Evolutionary conservation across 1,140 invertebrate genomes (phyloP).

Genomic region (Papilio polyxenes): DNA sequence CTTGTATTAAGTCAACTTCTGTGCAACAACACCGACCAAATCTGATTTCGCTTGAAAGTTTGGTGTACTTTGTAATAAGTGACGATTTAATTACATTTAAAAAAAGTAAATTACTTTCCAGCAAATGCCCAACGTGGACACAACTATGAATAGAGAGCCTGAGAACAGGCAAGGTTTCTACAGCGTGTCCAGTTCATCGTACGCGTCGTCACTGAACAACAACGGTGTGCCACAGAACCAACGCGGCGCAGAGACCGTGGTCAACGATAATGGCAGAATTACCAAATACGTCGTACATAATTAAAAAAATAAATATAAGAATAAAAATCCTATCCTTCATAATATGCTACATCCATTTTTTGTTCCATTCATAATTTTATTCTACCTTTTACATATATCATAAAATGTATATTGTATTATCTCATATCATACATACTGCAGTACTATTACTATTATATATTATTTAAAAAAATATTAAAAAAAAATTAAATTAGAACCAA

Average conservation of each 20-base stretch:
- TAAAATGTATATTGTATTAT: neutral
- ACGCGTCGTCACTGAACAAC: constrained; percentile 80
- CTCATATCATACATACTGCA: neutral
- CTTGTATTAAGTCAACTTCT: too few species aligned
- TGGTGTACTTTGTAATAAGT: neutral
- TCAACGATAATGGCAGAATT: constrained; percentile 87
- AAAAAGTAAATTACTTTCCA: constrained; percentile 57
- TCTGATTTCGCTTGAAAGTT: constrained; percentile 19
- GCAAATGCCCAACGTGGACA: constrained; percentile 82
- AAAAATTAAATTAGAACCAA: neutral
- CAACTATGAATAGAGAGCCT: constrained; percentile 75
- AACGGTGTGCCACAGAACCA: constrained; percentile 82
- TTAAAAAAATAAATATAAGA: constrained; percentile 49
- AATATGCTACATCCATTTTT: neutral
- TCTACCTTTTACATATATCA: neutral
- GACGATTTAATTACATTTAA: neutral
- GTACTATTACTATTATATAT: neutral
- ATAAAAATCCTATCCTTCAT: neutral
- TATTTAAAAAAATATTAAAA: neutral
- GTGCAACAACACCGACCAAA: too few species aligned
- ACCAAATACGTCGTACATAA: constrained; percentile 82
- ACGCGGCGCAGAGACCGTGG: constrained; percentile 83
- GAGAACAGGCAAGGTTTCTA: constrained; percentile 61
- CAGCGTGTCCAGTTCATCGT: constrained; percentile 85
- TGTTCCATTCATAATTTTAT: too few species aligned